These are phyloP conservation scores for Carduelis carduelis DNA, from an alignment of 2,797 vertebrate genomes.

Conservation along the genomic window DNA sequence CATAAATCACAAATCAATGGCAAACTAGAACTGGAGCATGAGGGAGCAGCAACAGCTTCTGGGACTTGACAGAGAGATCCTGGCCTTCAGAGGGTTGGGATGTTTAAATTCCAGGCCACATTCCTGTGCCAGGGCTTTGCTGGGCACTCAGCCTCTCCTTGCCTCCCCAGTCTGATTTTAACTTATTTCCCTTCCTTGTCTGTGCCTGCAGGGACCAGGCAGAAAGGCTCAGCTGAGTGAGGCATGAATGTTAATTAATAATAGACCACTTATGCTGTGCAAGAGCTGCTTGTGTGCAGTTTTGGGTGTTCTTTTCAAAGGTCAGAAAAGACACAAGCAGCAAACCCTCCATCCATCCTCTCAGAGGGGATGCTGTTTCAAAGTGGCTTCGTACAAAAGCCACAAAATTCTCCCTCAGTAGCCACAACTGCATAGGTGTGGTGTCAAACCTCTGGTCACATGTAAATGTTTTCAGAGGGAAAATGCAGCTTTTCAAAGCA, in stretches of 20 bases:
- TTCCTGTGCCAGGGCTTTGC: background rate
- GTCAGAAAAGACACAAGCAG: background rate
- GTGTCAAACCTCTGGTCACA: background rate
- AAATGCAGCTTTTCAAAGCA: background rate
- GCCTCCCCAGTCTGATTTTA: background rate
- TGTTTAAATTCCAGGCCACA: background rate
- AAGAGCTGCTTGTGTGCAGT: background rate
- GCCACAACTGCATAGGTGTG: background rate
- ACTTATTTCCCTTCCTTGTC: background rate
- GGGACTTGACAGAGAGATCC: background rate
- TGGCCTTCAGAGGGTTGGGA: background rate
- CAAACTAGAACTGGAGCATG: background rate
- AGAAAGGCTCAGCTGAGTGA: background rate
- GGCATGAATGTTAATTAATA: background rate
- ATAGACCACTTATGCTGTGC: background rate
- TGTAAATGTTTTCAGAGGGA: background rate
- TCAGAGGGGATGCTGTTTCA: background rate
- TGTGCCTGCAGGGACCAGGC: background rate
- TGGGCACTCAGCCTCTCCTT: background rate
- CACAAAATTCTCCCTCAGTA: background rate
- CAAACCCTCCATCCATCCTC: background rate
- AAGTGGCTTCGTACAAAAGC: background rate
- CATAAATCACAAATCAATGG: background rate
- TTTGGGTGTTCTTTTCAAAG: background rate
- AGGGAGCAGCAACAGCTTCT: background rate